Base-by-base conservation (phyloP, 2,797 vertebrate species). In the Acrocephalus scirpaceus region DNA sequence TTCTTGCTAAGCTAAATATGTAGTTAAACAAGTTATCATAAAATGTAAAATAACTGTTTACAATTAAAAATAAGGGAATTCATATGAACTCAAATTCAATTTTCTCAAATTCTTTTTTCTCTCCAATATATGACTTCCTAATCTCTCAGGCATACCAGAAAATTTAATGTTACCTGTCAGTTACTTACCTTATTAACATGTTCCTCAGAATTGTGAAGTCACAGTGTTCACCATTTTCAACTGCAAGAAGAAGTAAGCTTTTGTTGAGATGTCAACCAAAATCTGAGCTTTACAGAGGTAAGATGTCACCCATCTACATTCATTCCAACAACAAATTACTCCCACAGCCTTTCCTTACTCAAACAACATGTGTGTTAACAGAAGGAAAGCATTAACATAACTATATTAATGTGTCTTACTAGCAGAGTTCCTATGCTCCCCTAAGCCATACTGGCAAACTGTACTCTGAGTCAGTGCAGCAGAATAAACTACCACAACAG, bases 181-280 rank as follows among this genome's bases (percentile, higher is more conserved):
- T 53, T 38, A 66, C 92, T 95, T 98, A 99, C 99, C 99, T 99
- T 98, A 99, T 99, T 95, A 99, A 99, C 99, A 99, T 99, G 96
- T 99, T 99, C 97, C 99, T 98, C 96, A 99, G 98, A 97, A 99
- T 99, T 97, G 99, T 99, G 98, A 99, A 99, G 97, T 99, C 99
- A 96, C 99, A 99, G 97, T 99, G 99, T 82, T 99, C 99, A 65
- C 99, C 98, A 57, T 99, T 99, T 98, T 99, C 99, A 97, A 99
- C 99, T 99, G 94, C 34, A 88, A 87, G 92, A 84, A 93, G 91
- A 88, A 47, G 50, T 13, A 64, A 58, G 13, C 44, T 71, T 78
- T 84, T 81, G n/a, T 90, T 95, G 51, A 95, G 60, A 87, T 18
- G 32, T 15, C 62, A 91, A 69, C 27, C 42, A 62, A 90, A 71